A percentile compares a stretch with the other conserved stretches of the same genome.
Conservation (phyloP, 1,140 invertebrate species). For the Aphaenogaster ashmeadi region DNA sequence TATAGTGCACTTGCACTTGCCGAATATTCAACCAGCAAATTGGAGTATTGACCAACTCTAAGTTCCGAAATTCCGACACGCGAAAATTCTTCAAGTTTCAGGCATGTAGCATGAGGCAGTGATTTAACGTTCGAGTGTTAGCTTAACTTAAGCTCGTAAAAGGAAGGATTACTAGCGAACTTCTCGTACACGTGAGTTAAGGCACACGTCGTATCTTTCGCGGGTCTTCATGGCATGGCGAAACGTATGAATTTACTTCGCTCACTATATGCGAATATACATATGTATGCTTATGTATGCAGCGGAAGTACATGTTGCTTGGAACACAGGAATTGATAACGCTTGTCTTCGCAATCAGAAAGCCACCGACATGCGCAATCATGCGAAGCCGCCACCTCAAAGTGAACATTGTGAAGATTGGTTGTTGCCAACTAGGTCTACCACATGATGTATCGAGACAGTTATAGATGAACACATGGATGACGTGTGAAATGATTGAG, state of each 20-base stretch:
- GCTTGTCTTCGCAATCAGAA: conserved; percentile 38
- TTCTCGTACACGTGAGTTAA: conserved; percentile 4
- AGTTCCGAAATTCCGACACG: conserved; percentile 26
- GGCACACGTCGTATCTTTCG: background rate
- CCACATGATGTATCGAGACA: background rate
- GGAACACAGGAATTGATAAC: conserved; percentile 37
- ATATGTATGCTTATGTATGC: conserved; percentile 28
- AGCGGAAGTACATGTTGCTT: background rate
- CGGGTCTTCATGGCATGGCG: background rate
- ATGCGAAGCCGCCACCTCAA: background rate
- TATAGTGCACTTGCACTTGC: background rate
- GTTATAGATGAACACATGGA: background rate
- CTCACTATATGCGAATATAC: background rate
- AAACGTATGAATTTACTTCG: conserved; percentile 35
- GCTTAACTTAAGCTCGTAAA: conserved; percentile 26
- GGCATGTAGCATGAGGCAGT: background rate
- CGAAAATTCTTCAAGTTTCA: conserved; percentile 19
- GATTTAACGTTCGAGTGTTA: conserved; percentile 16
- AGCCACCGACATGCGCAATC: conserved; percentile 30
- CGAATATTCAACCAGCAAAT: background rate
- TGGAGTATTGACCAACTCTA: background rate
- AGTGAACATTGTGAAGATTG: conserved; percentile 17
- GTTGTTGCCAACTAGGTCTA: background rate
- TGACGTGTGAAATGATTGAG: background rate
- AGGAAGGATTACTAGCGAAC: conserved; percentile 3